These are phyloP conservation scores for Nansenia antarctica DNA, from an alignment of 2,113 vertebrate species.

Conservation along the genomic window DNA sequence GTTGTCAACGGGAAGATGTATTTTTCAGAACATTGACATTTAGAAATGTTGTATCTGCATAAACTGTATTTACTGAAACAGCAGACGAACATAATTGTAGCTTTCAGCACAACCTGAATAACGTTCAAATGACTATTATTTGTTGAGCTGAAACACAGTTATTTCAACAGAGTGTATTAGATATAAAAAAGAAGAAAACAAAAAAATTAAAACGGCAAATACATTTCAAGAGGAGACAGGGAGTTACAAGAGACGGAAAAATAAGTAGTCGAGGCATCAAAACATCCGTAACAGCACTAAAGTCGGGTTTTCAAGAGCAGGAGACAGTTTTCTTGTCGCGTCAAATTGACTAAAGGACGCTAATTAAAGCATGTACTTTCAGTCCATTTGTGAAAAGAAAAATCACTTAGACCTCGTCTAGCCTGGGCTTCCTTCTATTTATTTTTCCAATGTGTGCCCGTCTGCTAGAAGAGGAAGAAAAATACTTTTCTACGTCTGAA, in stretches of 20 bases:
- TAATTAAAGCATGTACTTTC: slow-evolving; percentile 47
- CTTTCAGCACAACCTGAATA: no score
- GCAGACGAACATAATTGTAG: no score
- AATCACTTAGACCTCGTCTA: slow-evolving; percentile 54
- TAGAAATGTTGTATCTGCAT: no score
- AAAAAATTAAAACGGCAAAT: no score
- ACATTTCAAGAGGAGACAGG: slow-evolving; percentile 30
- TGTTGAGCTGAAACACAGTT: neutral
- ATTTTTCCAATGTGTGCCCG: slow-evolving; percentile 46
- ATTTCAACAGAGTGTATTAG: slow-evolving; percentile 25
- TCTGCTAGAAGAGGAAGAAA: slow-evolving; percentile 42
- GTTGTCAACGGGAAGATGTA: neutral
- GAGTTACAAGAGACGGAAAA: slow-evolving; percentile 26
- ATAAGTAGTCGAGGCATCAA: no score
- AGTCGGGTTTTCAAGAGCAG: slow-evolving; percentile 28
- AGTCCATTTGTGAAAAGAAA: slow-evolving; percentile 57
- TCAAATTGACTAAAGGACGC: slow-evolving; percentile 37
- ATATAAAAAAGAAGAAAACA: neutral
- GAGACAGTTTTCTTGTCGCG: slow-evolving; percentile 40
- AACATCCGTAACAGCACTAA: no score
- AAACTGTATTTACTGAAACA: no score
- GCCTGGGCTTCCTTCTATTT: slow-evolving; percentile 56
- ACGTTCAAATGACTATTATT: no score
- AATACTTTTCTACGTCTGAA: slow-evolving; percentile 41
- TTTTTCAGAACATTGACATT: no score